Evolutionary conservation across 1,140 invertebrate species (phyloP).

Genomic region (Drosophila obscura): DNA sequence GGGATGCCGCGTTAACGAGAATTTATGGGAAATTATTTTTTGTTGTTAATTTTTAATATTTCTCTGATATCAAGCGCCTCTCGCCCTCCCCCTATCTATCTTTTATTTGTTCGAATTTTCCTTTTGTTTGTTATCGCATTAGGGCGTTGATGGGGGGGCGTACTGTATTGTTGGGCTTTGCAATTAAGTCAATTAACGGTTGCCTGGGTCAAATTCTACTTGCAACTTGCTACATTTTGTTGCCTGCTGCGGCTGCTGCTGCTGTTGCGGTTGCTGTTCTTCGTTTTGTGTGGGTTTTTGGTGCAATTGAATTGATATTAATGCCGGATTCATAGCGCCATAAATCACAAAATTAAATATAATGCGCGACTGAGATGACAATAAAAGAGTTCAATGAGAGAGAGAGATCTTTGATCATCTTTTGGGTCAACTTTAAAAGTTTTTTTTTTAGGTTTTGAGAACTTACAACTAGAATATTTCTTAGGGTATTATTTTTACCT

Average conservation of each 20-base stretch:
- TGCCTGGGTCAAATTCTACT: slow-evolving; percentile 50
- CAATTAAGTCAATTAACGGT: slow-evolving; percentile 76
- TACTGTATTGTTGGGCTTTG: slow-evolving; percentile 48
- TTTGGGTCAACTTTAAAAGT: too few species aligned
- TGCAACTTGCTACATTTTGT: slow-evolving; percentile 31
- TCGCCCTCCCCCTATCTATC: slow-evolving; percentile 1
- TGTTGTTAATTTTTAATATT: slow-evolving; percentile 82
- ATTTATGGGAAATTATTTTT: slow-evolving; percentile 83
- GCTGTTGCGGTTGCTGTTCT: slow-evolving; percentile 12
- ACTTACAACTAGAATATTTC: too few species aligned
- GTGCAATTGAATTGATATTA: slow-evolving; percentile 70
- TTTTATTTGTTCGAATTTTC: slow-evolving; percentile 56
- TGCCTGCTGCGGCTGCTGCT: not conserved
- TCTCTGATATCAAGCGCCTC: slow-evolving; percentile 44
- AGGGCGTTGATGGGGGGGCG: slow-evolving; percentile 32
- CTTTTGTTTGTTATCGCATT: slow-evolving; percentile 67
- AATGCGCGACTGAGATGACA: not conserved
- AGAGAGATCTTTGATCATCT: not conserved
- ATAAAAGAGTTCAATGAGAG: not conserved
- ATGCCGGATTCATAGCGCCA: slow-evolving; percentile 64
- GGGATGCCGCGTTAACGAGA: slow-evolving; percentile 65
- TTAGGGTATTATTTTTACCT: too few species aligned
- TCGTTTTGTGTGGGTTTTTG: slow-evolving; percentile 35
- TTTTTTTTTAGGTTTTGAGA: too few species aligned
- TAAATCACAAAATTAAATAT: slow-evolving; percentile 70